phyloP scores from a whole-genome alignment of 2,797 vertebrate species.

The Sphaeramia orbicularis region DNA sequence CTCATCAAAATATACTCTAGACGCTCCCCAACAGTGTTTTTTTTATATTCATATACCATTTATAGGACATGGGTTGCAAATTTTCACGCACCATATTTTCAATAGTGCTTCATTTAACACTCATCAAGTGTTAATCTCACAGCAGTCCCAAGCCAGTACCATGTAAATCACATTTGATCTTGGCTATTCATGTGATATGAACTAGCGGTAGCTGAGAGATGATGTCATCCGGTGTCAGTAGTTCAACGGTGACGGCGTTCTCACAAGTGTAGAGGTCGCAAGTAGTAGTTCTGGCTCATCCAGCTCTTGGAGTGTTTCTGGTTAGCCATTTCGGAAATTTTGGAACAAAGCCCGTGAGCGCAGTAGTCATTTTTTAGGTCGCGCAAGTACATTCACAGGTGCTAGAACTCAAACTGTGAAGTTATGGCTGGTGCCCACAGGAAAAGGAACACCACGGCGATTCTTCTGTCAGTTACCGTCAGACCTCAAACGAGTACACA shows the following conservation, averaged over 20 bases:
- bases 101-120: slow-evolving; percentile 26
- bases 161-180: slow-evolving; percentile 10
- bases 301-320: neutral
- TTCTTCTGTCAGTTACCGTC: slow-evolving; percentile 56
- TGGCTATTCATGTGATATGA: slow-evolving; percentile 17
- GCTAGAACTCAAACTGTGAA: slow-evolving; percentile 60
- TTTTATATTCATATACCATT: slow-evolving; percentile 5
- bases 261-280: slow-evolving; percentile 2
- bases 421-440: slow-evolving; percentile 32
- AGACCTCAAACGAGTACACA: slow-evolving; percentile 25
- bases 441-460: slow-evolving; percentile 33
- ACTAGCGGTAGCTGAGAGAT: slow-evolving; percentile 10
- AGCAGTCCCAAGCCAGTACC: slow-evolving; percentile 15
- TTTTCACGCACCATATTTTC: slow-evolving; percentile 20
- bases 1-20: slow-evolving; percentile 41
- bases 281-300: neutral
- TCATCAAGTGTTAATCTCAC: slow-evolving; percentile 29
- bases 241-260: neutral
- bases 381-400: slow-evolving; percentile 42
- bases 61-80: slow-evolving; percentile 9
- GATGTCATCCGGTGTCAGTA: slow-evolving; percentile 26
- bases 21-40: slow-evolving; percentile 14
- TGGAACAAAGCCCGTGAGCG: slow-evolving; percentile 16
- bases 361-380: slow-evolving; percentile 13
- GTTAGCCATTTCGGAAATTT: slow-evolving; percentile 27